phyloP scores from a whole-genome alignment of 2,113 vertebrate genomes.

The Tyrannus savana region DNA sequence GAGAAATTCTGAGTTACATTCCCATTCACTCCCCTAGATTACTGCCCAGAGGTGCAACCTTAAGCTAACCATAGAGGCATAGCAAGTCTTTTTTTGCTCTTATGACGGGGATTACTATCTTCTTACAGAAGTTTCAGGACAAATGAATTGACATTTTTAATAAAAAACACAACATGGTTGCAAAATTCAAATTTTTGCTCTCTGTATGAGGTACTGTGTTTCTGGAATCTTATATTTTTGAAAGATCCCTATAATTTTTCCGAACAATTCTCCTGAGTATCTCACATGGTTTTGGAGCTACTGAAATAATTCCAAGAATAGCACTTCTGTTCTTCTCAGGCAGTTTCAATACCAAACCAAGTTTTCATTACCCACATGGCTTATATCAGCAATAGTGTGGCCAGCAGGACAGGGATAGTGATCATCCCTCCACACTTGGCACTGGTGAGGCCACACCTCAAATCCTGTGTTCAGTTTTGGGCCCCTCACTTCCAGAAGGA shows the following conservation, averaged over 20 bases:
- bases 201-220: not conserved
- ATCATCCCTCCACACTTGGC: rapidly evolving
- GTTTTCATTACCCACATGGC: not conserved
- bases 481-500: not conserved
- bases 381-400: not conserved
- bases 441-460: no score
- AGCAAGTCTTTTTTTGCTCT: rapidly evolving
- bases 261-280: not conserved
- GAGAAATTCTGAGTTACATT: not conserved
- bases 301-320: not conserved
- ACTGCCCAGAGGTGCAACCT: not conserved
- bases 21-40: not conserved
- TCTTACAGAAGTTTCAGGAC: not conserved
- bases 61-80: not conserved
- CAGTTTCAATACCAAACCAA: not conserved
- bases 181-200: not conserved
- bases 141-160: not conserved
- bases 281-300: not conserved
- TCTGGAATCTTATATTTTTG: not conserved
- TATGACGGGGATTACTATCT: not conserved
- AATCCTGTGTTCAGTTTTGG: not conserved
- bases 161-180: not conserved
- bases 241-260: not conserved
- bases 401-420: not conserved
- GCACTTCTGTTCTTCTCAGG: not conserved